These are phyloP conservation scores for Pinctada fucata DNA, from an alignment of 2,888 invertebrate genomes.

Conservation along the genomic window DNA sequence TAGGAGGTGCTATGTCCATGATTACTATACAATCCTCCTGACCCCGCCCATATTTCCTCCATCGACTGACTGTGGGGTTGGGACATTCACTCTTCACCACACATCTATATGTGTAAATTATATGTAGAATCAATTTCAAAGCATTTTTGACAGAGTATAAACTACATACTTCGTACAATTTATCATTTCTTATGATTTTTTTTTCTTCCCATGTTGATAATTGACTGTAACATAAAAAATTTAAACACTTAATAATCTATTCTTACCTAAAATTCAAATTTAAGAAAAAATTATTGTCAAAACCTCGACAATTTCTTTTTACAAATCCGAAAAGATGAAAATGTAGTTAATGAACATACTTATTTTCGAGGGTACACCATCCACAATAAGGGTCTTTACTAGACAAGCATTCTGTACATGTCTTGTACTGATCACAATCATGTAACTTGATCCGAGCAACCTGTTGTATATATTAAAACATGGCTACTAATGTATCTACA, in stretches of 20 bases:
- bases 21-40: constrained; percentile 64
- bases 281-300: no score
- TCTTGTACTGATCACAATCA: constrained; percentile 68
- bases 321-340: no score
- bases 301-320: no score
- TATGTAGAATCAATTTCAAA: neutral
- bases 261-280: no score
- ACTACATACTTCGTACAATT: neutral
- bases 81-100: constrained; percentile 57
- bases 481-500: neutral
- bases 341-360: constrained; percentile 48
- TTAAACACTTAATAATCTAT: no score
- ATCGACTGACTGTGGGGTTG: constrained; percentile 59
- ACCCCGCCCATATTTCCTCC: constrained; percentile 53
- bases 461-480: constrained; percentile 53
- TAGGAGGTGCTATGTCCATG: constrained; percentile 65
- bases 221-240: neutral
- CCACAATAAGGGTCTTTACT: constrained; percentile 77
- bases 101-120: constrained; percentile 51
- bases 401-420: constrained; percentile 73
- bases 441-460: constrained; percentile 70
- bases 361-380: constrained; percentile 77
- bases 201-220: neutral
- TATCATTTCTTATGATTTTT: no score
- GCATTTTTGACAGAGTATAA: constrained; percentile 4